Conservation (phyloP, 2,797 vertebrate species). For the Mormyrus hasselquistii region DNA sequence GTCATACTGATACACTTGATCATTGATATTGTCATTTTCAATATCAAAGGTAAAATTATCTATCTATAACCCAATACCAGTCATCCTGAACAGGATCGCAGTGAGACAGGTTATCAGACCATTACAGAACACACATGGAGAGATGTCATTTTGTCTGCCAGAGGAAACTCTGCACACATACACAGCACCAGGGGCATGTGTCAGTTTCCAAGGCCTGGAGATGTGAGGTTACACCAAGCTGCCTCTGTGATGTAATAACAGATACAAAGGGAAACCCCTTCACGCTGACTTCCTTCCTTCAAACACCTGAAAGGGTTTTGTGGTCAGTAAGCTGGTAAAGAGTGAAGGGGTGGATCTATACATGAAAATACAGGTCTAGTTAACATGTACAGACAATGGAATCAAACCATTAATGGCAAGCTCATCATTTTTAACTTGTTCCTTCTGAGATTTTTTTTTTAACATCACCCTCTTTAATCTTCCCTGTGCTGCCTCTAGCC, state of each 20-base stretch:
- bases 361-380: not conserved
- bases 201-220: not conserved
- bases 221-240: not conserved
- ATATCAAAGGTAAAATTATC: not conserved
- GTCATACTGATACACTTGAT: not conserved
- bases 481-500: not conserved
- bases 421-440: not conserved
- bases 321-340: not conserved
- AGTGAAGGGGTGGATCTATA: not conserved
- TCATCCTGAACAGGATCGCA: not conserved
- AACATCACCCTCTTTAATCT: not conserved
- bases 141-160: not conserved
- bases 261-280: not conserved
- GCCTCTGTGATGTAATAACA: not conserved
- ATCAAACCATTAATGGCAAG: not conserved
- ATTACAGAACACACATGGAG: not conserved
- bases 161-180: not conserved
- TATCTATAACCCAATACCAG: not conserved
- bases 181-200: not conserved
- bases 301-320: not conserved
- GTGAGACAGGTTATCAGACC: not conserved
- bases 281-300: not conserved
- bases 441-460: not conserved
- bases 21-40: slow-evolving; percentile 2
- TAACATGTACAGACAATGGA: not conserved